phyloP scores from a whole-genome alignment of 2,797 vertebrate species.

The Molossus molossus region DNA sequence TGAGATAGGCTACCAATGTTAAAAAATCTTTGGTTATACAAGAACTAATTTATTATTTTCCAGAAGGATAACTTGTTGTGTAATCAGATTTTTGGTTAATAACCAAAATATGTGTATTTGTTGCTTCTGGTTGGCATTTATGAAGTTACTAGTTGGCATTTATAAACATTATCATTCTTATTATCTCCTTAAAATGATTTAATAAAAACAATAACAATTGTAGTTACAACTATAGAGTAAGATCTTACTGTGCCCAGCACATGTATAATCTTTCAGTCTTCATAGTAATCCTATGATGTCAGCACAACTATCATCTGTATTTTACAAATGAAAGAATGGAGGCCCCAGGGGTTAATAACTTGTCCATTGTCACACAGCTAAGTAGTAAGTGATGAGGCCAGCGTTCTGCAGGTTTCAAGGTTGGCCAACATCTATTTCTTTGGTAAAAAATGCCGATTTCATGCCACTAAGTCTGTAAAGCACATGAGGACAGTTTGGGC shows the following conservation, averaged over 20 bases:
- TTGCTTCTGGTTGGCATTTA: not conserved
- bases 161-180: slow-evolving; percentile 28
- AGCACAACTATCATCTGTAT: not conserved
- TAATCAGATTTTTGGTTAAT: slow-evolving; percentile 44
- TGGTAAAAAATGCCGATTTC: not conserved
- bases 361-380: not conserved
- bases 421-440: not conserved
- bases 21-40: slow-evolving; percentile 13
- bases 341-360: not conserved
- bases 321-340: slow-evolving; percentile 56
- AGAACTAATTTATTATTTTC: slow-evolving; percentile 42
- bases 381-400: not conserved
- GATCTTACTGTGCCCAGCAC: not conserved
- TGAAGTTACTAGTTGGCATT: not conserved
- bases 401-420: not conserved
- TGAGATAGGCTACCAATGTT: not conserved
- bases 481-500: not conserved
- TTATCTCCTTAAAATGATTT: slow-evolving; percentile 41
- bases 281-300: not conserved
- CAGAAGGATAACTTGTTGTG: slow-evolving; percentile 16
- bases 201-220: not conserved
- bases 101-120: not conserved
- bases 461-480: not conserved
- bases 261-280: slow-evolving; percentile 26
- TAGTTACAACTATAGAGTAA: not conserved